A percentile compares a stretch with the other conserved stretches of the same genome.
These are phyloP conservation scores for Branchinecta lynchi DNA, from an alignment of 1,140 invertebrate genomes.

Conservation along the genomic window DNA sequence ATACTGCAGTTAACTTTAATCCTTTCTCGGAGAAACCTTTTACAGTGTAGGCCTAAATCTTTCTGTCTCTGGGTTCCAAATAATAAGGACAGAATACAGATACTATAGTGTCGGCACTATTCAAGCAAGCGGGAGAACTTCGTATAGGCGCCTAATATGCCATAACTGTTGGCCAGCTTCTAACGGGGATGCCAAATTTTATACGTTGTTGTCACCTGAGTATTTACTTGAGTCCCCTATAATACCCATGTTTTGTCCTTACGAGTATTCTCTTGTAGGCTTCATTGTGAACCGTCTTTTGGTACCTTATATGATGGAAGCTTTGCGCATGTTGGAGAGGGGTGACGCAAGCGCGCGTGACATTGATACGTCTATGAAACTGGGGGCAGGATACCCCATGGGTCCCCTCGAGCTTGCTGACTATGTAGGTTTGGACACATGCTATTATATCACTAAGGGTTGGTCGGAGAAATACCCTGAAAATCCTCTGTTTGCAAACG, in stretches of 20 bases:
- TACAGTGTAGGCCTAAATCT: no score
- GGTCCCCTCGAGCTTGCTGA: slow-evolving; percentile 65
- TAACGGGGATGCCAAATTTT: no score
- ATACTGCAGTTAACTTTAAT: no score
- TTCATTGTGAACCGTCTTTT: slow-evolving; percentile 47
- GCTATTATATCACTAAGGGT: slow-evolving; percentile 43
- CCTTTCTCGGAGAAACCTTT: no score
- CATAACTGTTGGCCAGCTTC: no score
- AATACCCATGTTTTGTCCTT: slow-evolving; percentile 32
- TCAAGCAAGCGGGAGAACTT: no score
- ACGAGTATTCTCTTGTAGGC: slow-evolving; percentile 29
- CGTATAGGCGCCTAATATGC: no score
- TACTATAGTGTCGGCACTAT: no score
- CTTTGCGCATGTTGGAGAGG: slow-evolving; percentile 42
- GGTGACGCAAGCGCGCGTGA: slow-evolving; percentile 52
- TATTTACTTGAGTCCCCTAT: no score
- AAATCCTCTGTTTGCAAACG: slow-evolving; percentile 52
- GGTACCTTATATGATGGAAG: slow-evolving; percentile 43
- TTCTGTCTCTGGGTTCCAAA: no score
- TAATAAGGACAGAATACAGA: no score
- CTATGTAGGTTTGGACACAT: slow-evolving; percentile 61
- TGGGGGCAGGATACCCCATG: slow-evolving; percentile 66
- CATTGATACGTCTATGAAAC: slow-evolving; percentile 72
- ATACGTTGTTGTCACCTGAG: no score
- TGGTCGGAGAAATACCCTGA: slow-evolving; percentile 65